Evolutionary conservation across 2,888 invertebrate species (phyloP).

Genomic region (Colletes collaris): DNA sequence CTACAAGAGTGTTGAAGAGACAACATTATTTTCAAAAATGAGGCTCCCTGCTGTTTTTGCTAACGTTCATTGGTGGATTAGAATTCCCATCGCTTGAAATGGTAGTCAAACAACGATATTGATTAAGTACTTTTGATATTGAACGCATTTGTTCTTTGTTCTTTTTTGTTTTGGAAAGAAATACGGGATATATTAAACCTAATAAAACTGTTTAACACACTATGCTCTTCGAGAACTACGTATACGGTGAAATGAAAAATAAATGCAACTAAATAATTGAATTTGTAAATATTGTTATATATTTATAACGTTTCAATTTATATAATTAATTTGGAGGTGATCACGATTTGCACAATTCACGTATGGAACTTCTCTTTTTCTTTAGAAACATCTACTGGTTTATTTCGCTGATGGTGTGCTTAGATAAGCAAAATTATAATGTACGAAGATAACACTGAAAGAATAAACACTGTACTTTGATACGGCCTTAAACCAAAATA

Average conservation of each 20-base stretch:
- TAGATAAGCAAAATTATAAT: conserved; percentile 36
- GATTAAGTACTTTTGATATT: conserved; percentile 20
- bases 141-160: not conserved
- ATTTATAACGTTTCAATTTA: conserved; percentile 10
- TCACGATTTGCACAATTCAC: not conserved
- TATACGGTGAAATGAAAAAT: conserved; percentile 23
- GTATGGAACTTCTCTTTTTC: conserved; percentile 14
- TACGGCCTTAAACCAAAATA: conserved; percentile 3
- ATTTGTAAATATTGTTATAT: conserved; percentile 27
- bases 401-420: conserved; percentile 41
- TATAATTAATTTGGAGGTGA: conserved; percentile 5
- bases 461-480: conserved; percentile 13
- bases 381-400: conserved; percentile 1
- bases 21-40: not conserved
- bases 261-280: conserved; percentile 14
- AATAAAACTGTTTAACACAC: not conserved
- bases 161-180: not conserved
- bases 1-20: not conserved
- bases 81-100: conserved; percentile 12
- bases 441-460: conserved; percentile 28
- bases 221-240: not conserved
- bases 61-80: conserved; percentile 19
- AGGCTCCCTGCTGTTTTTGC: conserved; percentile 6
- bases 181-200: not conserved
- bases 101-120: conserved; percentile 20